A percentile compares a stretch with the other conserved stretches of the same genome.
Conservation (phyloP, 2,888 invertebrate genomes). For the Callinectes sapidus region DNA sequence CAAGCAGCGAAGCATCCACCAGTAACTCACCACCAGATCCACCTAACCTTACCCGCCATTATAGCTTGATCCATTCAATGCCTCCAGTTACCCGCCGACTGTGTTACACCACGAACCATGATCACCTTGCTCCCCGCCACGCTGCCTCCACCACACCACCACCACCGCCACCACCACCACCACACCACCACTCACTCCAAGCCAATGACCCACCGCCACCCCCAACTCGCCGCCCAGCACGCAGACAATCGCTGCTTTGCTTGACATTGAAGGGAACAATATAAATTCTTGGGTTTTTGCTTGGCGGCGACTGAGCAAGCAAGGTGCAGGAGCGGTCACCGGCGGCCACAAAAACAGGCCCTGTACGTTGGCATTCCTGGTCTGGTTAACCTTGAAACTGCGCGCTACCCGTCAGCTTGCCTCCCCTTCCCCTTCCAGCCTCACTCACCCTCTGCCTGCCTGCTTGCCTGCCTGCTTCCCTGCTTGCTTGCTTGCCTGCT, state of each 20-base stretch:
- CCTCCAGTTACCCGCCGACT: neutral
- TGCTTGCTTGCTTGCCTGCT: neutral
- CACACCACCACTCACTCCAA: neutral
- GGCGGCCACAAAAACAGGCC: conserved; percentile 44
- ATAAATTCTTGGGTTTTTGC: conserved; percentile 32
- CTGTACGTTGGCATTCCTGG: conserved; percentile 51
- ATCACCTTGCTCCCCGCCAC: neutral
- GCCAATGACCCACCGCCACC: neutral
- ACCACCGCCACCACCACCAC: neutral
- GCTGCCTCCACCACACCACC: neutral
- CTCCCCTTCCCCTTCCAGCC: conserved; percentile 5
- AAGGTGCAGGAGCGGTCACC: conserved; percentile 37
- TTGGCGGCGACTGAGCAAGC: conserved; percentile 36
- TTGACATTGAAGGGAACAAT: conserved; percentile 35
- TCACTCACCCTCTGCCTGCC: neutral
- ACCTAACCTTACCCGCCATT: neutral
- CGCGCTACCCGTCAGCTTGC: neutral
- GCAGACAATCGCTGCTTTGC: conserved; percentile 9
- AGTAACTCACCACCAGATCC: neutral
- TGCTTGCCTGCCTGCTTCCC: neutral
- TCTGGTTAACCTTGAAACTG: conserved; percentile 53
- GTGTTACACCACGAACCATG: neutral
- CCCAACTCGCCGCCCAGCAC: neutral
- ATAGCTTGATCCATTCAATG: neutral
- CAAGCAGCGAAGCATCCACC: neutral